phyloP scores from a whole-genome alignment of 92 coral and sea anemone species.

The Hydrozoanthus gracilis region DNA sequence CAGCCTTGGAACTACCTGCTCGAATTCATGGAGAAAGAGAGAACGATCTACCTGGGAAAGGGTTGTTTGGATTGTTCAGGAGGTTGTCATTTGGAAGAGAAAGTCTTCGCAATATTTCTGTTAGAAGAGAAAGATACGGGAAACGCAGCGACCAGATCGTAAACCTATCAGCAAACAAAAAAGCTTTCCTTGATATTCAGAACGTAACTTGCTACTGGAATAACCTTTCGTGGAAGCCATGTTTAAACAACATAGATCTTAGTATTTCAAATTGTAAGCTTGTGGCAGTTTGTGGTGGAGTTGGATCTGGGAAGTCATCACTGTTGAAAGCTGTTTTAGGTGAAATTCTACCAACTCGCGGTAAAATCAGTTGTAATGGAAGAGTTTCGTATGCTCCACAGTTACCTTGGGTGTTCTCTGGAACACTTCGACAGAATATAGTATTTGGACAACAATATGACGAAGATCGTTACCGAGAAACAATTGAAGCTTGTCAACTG shows the following conservation, averaged over 20 bases:
- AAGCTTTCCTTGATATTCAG: not conserved
- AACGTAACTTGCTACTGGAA: constrained; percentile 27
- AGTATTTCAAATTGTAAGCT: constrained; percentile 1
- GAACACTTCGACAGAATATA: constrained; percentile 36
- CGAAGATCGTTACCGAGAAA: constrained; percentile 10
- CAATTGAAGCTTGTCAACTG: constrained; percentile 24
- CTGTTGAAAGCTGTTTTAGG: constrained; percentile 24
- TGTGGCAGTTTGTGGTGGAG: constrained; percentile 15
- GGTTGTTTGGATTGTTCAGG: not conserved
- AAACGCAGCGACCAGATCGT: not conserved
- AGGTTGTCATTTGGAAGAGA: not conserved
- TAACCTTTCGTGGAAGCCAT: not conserved
- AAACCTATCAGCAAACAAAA: not conserved
- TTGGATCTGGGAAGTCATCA: constrained; percentile 28
- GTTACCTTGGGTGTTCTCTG: constrained; percentile 31
- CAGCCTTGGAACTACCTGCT: not conserved
- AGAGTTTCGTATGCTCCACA: constrained; percentile 20
- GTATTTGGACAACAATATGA: constrained; percentile 5
- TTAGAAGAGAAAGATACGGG: not conserved
- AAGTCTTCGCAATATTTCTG: not conserved
- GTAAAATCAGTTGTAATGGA: constrained; percentile 8
- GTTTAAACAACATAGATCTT: constrained; percentile 6
- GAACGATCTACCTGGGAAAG: constrained; percentile 3
- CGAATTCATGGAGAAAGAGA: not conserved
- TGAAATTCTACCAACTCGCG: constrained; percentile 8